A percentile compares a stretch with the other conserved stretches of the same genome.
Conservation (phyloP, 2,888 invertebrate genomes). For the Trichopoda pennipes region DNA sequence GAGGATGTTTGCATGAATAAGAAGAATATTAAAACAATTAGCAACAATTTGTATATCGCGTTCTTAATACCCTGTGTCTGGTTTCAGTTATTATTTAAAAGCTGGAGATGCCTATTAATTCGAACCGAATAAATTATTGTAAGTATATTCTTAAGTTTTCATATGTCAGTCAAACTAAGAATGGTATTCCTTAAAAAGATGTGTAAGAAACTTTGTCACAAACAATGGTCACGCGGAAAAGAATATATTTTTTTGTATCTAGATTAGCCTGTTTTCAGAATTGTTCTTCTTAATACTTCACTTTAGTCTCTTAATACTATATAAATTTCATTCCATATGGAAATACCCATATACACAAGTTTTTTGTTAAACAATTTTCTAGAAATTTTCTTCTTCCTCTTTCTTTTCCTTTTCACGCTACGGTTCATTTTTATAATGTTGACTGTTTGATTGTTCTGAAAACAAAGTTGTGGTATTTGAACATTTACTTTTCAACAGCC, state of each 20-base stretch:
- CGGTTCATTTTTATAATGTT: constrained; percentile 62
- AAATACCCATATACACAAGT: background rate
- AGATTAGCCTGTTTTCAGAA: background rate
- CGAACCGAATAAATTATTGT: background rate
- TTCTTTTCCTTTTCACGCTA: constrained; percentile 53
- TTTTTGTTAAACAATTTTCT: constrained; percentile 31
- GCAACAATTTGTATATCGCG: too few relatives aligned
- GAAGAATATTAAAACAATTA: constrained; percentile 22
- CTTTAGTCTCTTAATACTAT: background rate
- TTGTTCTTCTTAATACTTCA: background rate
- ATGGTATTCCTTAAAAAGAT: background rate
- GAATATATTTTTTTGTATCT: background rate
- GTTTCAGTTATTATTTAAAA: background rate
- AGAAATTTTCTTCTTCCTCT: constrained; percentile 1
- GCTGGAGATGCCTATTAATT: background rate
- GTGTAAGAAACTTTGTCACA: too few relatives aligned
- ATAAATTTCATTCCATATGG: background rate
- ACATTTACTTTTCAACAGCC: constrained; percentile 51
- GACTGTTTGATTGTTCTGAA: constrained; percentile 60
- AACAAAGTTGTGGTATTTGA: constrained; percentile 53
- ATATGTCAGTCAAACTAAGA: too few relatives aligned
- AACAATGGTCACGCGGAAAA: too few relatives aligned
- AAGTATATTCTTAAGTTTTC: too few relatives aligned
- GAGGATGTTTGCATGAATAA: constrained; percentile 54
- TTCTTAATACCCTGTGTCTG: too few relatives aligned